Conservation (phyloP, 2,888 invertebrate genomes). For the Bembecia ichneumoniformis region DNA sequence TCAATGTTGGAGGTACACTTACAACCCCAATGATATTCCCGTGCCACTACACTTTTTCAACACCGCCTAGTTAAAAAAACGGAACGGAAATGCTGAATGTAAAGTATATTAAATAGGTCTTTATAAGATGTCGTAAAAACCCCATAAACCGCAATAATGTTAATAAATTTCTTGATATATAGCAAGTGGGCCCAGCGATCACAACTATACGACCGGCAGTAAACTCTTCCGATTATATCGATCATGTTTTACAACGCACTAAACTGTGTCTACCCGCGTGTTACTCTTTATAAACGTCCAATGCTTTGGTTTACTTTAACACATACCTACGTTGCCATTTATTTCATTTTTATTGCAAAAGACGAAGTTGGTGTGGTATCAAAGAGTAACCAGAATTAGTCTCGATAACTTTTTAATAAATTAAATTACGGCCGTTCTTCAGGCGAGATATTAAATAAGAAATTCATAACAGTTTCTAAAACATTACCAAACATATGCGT, state of each 20-base stretch:
- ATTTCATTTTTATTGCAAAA: background rate
- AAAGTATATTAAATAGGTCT: background rate
- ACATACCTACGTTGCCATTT: background rate
- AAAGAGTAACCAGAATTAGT: too few relatives aligned
- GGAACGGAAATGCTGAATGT: background rate
- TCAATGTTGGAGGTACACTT: too few relatives aligned
- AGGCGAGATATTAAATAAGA: too few relatives aligned
- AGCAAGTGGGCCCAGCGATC: constrained; percentile 1
- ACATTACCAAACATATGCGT: too few relatives aligned
- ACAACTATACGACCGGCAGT: constrained; percentile 18
- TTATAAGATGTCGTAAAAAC: background rate
- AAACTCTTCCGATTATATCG: constrained; percentile 27
- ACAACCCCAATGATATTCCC: too few relatives aligned
- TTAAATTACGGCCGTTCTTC: too few relatives aligned
- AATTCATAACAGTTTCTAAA: too few relatives aligned
- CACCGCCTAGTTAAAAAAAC: too few relatives aligned
- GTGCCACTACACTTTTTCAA: too few relatives aligned
- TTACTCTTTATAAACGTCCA: background rate
- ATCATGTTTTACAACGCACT: constrained; percentile 34
- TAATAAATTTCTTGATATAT: background rate
- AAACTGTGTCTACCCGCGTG: constrained; percentile 27
- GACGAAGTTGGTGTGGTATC: too few relatives aligned
- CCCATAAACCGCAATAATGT: background rate
- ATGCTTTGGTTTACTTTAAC: background rate
- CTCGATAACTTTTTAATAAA: too few relatives aligned